These are phyloP conservation scores for Selene dorsalis DNA, from an alignment of 2,797 vertebrate genomes.

Conservation along the genomic window DNA sequence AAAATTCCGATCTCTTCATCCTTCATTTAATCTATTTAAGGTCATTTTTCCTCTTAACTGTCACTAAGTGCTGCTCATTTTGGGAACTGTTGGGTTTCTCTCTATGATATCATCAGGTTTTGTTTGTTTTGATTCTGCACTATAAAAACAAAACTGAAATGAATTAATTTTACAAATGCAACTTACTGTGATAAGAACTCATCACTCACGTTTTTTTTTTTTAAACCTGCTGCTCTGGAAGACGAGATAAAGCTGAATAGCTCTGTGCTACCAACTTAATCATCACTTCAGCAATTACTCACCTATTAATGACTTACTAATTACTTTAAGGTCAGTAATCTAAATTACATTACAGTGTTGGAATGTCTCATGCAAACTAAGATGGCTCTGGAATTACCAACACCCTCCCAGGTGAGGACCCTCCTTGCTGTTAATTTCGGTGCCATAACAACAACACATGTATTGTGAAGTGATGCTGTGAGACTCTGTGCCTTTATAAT, in stretches of 20 bases:
- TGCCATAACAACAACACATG: slow-evolving; percentile 22
- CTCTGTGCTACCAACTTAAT: slow-evolving; percentile 4
- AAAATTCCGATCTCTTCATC: no score
- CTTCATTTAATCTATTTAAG: no score
- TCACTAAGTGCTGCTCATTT: not conserved
- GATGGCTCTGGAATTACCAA: not conserved
- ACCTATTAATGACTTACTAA: slow-evolving; percentile 1
- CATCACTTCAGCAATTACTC: not conserved
- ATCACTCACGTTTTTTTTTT: not conserved
- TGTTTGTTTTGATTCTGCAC: no score
- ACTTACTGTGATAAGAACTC: not conserved
- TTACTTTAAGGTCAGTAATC: slow-evolving; percentile 14
- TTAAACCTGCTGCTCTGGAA: not conserved
- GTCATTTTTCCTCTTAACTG: no score
- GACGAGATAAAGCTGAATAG: not conserved
- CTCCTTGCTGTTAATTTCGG: slow-evolving; percentile 60
- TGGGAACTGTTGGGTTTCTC: no score
- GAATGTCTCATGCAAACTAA: slow-evolving; percentile 8
- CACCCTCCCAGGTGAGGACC: not conserved
- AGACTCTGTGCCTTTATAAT: not conserved
- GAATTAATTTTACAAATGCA: not conserved
- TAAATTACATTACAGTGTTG: slow-evolving; percentile 4
- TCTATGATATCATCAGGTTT: no score
- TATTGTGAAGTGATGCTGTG: slow-evolving; percentile 35
- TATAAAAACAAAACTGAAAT: no score